Evolutionary conservation across 2,888 invertebrate species (phyloP).

Genomic region (Nomada goodeniana): DNA sequence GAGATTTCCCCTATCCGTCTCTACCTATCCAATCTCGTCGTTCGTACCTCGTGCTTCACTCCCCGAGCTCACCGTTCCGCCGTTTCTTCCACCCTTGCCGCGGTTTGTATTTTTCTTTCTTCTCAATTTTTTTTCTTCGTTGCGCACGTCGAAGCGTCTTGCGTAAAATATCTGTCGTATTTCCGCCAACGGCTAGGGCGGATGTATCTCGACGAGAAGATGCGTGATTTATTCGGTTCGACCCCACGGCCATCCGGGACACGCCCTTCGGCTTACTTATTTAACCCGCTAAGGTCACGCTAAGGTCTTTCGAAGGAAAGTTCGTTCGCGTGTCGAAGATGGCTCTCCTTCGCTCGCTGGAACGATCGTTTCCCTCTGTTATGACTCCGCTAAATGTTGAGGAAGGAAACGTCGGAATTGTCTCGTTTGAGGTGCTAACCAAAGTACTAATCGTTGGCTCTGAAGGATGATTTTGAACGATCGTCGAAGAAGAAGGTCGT

Average conservation of each 20-base stretch:
- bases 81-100: neutral
- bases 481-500: no score
- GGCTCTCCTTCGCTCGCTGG: conserved; percentile 2
- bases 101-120: neutral
- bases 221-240: conserved; percentile 52
- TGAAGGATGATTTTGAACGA: neutral
- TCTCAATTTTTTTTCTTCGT: neutral
- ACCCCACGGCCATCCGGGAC: conserved; percentile 3
- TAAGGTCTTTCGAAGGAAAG: conserved; percentile 27
- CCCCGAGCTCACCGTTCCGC: neutral
- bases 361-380: conserved; percentile 1
- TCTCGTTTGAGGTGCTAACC: conserved; percentile 35
- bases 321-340: conserved; percentile 34
- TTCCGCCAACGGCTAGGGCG: conserved; percentile 23
- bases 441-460: conserved; percentile 19
- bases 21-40: conserved; percentile 8
- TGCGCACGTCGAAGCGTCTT: neutral
- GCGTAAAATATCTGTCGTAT: conserved; percentile 57
- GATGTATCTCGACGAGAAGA: conserved; percentile 49
- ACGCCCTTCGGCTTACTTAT: conserved; percentile 52
- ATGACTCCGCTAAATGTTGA: neutral
- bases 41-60: neutral
- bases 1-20: no score
- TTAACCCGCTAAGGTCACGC: conserved; percentile 51
- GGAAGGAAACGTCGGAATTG: conserved; percentile 19